phyloP scores from a whole-genome alignment of 1,140 invertebrate genomes.

The Rhyzopertha dominica region DNA sequence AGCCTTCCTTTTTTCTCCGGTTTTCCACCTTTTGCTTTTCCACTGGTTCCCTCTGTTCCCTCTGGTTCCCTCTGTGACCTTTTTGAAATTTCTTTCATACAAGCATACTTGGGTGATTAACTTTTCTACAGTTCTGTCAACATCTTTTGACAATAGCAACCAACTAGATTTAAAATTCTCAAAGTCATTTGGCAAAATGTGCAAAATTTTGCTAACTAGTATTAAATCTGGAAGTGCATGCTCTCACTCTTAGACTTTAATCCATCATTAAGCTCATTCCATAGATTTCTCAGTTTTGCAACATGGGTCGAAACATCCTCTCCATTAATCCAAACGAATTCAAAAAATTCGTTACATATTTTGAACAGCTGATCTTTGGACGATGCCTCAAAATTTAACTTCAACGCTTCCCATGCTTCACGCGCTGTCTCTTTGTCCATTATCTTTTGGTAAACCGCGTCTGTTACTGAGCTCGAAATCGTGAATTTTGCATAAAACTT shows the following conservation, averaged over 20 bases:
- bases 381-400: no score
- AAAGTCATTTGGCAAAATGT: constrained; percentile 8
- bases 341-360: constrained; percentile 37
- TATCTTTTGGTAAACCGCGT: no score
- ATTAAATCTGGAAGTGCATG: no score
- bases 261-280: constrained; percentile 35
- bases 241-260: no score
- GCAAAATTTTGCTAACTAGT: constrained; percentile 9
- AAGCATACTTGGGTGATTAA: constrained; percentile 1
- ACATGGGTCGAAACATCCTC: constrained; percentile 37
- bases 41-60: no score
- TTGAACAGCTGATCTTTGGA: constrained; percentile 36
- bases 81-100: constrained; percentile 6
- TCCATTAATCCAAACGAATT: constrained; percentile 29
- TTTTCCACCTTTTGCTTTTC: no score
- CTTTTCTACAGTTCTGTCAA: constrained; percentile 1
- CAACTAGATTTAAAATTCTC: constrained; percentile 4
- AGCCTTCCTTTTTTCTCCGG: no score
- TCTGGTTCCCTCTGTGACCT: neutral
- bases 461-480: no score
- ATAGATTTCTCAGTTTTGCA: constrained; percentile 36
- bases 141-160: constrained; percentile 5
- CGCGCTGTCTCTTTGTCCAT: no score
- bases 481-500: no score
- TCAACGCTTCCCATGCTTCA: no score